Evolutionary conservation across 2,113 vertebrate species (phyloP).

Genomic region (Trachemys scripta): DNA sequence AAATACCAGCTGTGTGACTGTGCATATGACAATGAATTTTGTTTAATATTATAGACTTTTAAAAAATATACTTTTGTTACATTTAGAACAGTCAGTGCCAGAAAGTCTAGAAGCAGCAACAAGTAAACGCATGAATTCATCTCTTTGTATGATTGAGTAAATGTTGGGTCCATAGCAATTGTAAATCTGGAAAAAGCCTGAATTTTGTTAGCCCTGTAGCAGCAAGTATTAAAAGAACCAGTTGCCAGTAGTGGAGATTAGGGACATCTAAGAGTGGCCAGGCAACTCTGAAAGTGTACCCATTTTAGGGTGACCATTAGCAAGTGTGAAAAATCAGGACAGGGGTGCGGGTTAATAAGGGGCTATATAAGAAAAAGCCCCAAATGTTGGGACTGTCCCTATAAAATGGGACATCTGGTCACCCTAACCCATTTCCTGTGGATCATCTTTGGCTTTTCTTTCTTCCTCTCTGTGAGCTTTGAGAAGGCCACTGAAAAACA

Average conservation of each 20-base stretch:
- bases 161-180: neutral
- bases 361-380: no score
- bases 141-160: neutral
- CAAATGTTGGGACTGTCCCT: no score
- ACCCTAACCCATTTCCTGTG: neutral
- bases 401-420: no score
- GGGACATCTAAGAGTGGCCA: neutral
- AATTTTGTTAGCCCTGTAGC: neutral
- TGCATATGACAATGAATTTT: neutral
- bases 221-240: neutral
- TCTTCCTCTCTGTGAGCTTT: neutral
- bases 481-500: neutral
- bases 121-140: neutral
- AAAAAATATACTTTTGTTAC: neutral
- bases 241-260: neutral
- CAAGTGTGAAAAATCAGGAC: no score
- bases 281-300: neutral
- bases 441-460: neutral
- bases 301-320: neutral
- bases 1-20: slow-evolving; percentile 37
- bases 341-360: no score
- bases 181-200: neutral
- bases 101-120: neutral
- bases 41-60: neutral
- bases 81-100: neutral